Evolutionary conservation across 2,113 vertebrate species (phyloP).

Genomic region (Spea multiplicata): DNA sequence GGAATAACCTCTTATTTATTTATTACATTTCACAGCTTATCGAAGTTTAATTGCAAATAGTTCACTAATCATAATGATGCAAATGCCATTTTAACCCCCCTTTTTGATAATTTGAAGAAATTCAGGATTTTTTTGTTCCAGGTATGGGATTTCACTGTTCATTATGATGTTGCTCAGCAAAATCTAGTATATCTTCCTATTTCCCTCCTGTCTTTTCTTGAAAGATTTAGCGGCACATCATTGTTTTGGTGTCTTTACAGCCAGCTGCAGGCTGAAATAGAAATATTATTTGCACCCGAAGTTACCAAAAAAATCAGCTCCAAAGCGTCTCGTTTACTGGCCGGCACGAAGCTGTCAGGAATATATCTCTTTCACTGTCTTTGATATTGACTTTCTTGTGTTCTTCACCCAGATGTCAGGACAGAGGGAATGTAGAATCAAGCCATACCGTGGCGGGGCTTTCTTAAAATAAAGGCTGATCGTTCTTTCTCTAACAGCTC

Average conservation of each 20-base stretch:
- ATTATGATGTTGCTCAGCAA: too few relatives aligned
- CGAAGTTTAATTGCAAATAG: too few relatives aligned
- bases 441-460: slow-evolving; percentile 44
- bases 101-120: too few relatives aligned
- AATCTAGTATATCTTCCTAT: too few relatives aligned
- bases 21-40: too few relatives aligned
- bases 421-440: slow-evolving; percentile 44
- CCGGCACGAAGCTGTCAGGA: slow-evolving; percentile 46
- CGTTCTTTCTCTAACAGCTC: slow-evolving; percentile 47
- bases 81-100: too few relatives aligned
- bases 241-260: slow-evolving; percentile 15
- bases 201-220: too few relatives aligned
- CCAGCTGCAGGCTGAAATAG: slow-evolving; percentile 13
- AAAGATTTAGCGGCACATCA: slow-evolving; percentile 3
- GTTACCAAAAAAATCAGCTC: slow-evolving; percentile 36
- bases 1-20: too few relatives aligned
- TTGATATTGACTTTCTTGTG: slow-evolving; percentile 51
- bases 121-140: too few relatives aligned
- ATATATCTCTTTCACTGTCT: slow-evolving; percentile 48
- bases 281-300: slow-evolving; percentile 22
- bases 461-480: slow-evolving; percentile 54
- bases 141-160: too few relatives aligned
- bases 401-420: slow-evolving; percentile 45
- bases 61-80: too few relatives aligned
- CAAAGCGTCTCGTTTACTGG: slow-evolving; percentile 40